Evolutionary conservation across 1,140 invertebrate genomes (phyloP).

Genomic region (Zaprionus capensis): DNA sequence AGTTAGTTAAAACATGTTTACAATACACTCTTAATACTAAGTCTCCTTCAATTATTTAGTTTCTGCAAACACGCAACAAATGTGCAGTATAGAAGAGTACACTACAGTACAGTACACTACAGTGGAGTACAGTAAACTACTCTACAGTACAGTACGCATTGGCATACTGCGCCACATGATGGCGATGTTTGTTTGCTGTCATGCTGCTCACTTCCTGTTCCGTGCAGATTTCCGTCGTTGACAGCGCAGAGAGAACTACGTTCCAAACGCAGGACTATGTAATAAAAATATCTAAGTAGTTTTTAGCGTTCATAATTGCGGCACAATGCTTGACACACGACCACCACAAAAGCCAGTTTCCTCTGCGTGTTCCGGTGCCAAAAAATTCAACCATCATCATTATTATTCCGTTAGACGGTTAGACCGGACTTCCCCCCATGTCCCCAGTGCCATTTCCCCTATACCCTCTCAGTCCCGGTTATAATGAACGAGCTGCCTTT

Average conservation of each 20-base stretch:
- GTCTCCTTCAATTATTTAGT: neutral
- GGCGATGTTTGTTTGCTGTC: slow-evolving; percentile 66
- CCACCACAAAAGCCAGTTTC: slow-evolving; percentile 78
- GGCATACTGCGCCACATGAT: slow-evolving; percentile 1
- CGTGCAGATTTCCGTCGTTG: slow-evolving; percentile 20
- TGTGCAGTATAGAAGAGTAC: no score
- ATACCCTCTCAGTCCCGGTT: slow-evolving; percentile 27
- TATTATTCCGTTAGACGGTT: slow-evolving; percentile 4
- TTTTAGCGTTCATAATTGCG: slow-evolving; percentile 82
- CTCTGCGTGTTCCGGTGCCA: slow-evolving; percentile 59
- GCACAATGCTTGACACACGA: slow-evolving; percentile 82
- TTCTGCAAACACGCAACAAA: neutral
- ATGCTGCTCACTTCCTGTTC: slow-evolving; percentile 64
- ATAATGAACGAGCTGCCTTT: slow-evolving; percentile 67
- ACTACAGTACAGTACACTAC: no score
- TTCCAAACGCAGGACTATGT: slow-evolving; percentile 37
- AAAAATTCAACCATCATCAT: slow-evolving; percentile 4
- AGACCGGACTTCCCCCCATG: slow-evolving; percentile 18
- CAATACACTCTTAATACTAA: no score
- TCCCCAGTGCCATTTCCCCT: slow-evolving; percentile 38
- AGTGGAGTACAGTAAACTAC: no score
- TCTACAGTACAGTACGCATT: neutral
- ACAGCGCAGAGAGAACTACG: neutral
- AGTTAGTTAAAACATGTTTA: no score
- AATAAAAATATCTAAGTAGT: slow-evolving; percentile 83